Base-by-base conservation (phyloP, 2,888 invertebrate genomes). In the Vanessa cardui region DNA sequence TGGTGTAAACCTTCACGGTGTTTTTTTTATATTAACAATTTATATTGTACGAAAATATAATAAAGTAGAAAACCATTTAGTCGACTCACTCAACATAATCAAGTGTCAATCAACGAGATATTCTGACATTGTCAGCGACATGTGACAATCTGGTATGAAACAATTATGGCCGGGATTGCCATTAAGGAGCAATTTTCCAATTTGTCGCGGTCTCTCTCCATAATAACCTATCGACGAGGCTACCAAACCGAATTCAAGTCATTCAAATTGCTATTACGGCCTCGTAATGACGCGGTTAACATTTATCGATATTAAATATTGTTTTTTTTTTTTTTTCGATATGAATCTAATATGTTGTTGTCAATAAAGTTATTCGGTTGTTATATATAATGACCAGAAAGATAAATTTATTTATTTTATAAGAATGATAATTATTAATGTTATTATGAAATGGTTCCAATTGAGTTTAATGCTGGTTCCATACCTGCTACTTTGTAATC, bases 171-270 rank as follows among this genome's bases (percentile, higher is more conserved):
- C 12, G 58, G 8, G 6, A 59, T 59, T 59, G 46, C 26, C 46
- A 26, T 45, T 59, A 59, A 59, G 26, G 6, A 59, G 46, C 59
- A 59, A 59, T 59, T 59, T 59, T n/a, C 59, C 59, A 59, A 59
- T 59, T 59, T 59, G 26, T 7, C 46, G 45, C 26, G 45, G 45
- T 44, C 26, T 16, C 59, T 46, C 8, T n/a, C 59, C 45, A 46
- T 59, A 59, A 59, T 59, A 59, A 46, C 59, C 59, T 26, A 46
- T 59, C 45, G 20, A 45, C 44, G 21, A 21, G 21, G 44, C 18
- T 21, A 56, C 18, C 18, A 39, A 59, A 59, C 59, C 59, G 5
- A 59, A 59, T 39, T 46, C 45, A 45, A 45, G 46, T 59, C 59
- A 46, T n/a, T 46, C 46, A 59, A 59, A 59, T 59, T 46, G 20